Base-by-base conservation (phyloP, 2,888 invertebrate species). In the Drosophila villosipedis region DNA sequence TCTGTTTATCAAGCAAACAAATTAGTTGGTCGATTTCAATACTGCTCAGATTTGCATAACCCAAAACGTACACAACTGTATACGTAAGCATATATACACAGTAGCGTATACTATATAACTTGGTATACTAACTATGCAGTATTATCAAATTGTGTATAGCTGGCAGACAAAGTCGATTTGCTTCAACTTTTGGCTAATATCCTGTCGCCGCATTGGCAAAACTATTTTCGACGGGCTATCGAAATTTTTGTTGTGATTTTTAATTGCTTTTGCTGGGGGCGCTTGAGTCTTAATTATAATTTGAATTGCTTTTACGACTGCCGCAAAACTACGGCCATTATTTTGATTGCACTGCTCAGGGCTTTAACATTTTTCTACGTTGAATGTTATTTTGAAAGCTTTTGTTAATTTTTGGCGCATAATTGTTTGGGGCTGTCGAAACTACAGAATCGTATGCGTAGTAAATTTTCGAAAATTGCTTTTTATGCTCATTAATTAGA, bases 401-500 rank as follows among this genome's bases (percentile, higher is more conserved):
- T 72, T 74, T 75, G 82, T 80, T 86, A 75, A 81, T 82, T 83
- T 73, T 72, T 22, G 59, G 59, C 59, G 50, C 69, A 65, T 74
- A 60, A 69, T 68, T 66, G 78, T 60, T 49, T 53, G 55, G 55
- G 33, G 37, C 33, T 69, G 74, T 68, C 73, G 55, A 80, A 86
- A 84, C 73, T 78, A 75, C 68, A 54, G 65, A 53, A 62, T 62
- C 80, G 80, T 79, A 75, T 78, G 70, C 74, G 73, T 76, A 71
- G 78, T 80, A 80, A 59, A 74, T 81, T 79, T 72, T 60, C 33
- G 71, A 70, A 83, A 83, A 80, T 88, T 80, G 78, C 68, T 84
- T 84, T 89, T 89, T 89, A 78, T 84, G 82, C 58, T 77, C 84
- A 86, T 86, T 86, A 86, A 86, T 89, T 89, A 86, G 85, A 77